These are phyloP conservation scores for Drosophila niveifrons DNA, from an alignment of 2,888 invertebrate species.

Conservation along the genomic window DNA sequence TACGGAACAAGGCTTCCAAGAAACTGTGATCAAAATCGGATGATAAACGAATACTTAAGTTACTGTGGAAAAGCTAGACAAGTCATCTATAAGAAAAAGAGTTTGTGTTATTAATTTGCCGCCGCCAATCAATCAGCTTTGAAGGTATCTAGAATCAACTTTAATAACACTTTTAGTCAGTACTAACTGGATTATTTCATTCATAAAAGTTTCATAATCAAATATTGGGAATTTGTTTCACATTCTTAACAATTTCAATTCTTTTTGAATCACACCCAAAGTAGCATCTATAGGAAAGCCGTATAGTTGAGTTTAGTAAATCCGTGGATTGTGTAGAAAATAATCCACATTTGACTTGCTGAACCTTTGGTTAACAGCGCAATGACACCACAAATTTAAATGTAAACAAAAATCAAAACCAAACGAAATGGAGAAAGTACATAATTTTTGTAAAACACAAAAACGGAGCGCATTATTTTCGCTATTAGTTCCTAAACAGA, in stretches of 20 bases:
- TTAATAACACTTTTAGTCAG: not conserved
- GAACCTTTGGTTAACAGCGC: slow-evolving; percentile 48
- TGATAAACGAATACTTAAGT: slow-evolving; percentile 6
- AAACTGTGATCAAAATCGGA: slow-evolving; percentile 23
- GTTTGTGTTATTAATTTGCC: not conserved
- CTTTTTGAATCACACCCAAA: not conserved
- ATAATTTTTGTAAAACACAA: slow-evolving; percentile 34
- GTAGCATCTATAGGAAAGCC: not conserved
- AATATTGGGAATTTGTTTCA: not conserved
- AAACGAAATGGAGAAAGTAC: slow-evolving; percentile 1
- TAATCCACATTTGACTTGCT: slow-evolving; percentile 11
- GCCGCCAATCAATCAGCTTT: not conserved
- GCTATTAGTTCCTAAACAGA: slow-evolving; percentile 71
- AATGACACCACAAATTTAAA: slow-evolving; percentile 22
- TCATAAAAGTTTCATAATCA: not conserved
- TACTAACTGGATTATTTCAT: not conserved
- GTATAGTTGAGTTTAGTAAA: not conserved
- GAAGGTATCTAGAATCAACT: not conserved
- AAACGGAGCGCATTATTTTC: slow-evolving; percentile 69
- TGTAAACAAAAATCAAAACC: slow-evolving; percentile 14
- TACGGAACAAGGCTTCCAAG: slow-evolving; percentile 8
- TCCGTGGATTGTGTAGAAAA: not conserved
- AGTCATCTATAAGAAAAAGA: not conserved
- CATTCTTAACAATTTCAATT: not conserved
- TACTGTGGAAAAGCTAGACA: not conserved